Conservation (phyloP, 1,140 invertebrate species). For the Drosophila tani region DNA sequence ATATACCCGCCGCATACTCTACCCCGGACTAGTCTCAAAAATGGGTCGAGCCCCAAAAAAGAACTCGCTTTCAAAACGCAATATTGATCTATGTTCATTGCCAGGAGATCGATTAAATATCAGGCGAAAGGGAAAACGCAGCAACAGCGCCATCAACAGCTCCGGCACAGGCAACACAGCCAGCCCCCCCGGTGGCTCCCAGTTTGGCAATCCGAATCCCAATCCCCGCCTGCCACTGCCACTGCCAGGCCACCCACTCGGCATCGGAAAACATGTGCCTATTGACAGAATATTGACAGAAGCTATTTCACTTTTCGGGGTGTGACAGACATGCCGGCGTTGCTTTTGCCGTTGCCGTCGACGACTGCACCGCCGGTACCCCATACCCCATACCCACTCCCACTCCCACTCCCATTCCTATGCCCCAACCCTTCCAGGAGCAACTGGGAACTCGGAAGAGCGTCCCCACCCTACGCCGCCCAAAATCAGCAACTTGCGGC, state of each 20-base stretch:
- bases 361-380: slow-evolving; percentile 31
- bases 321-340: slow-evolving; percentile 68
- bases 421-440: not conserved
- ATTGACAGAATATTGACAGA: slow-evolving; percentile 84
- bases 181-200: slow-evolving; percentile 10
- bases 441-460: not conserved
- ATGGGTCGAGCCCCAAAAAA: slow-evolving; percentile 40
- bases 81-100: slow-evolving; percentile 45
- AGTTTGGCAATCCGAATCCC: slow-evolving; percentile 38
- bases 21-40: slow-evolving; percentile 2
- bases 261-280: slow-evolving; percentile 69
- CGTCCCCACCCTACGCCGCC: not conserved
- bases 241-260: slow-evolving; percentile 38
- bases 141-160: slow-evolving; percentile 24
- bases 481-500: slow-evolving; percentile 62
- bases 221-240: slow-evolving; percentile 20
- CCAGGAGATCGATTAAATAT: slow-evolving; percentile 69
- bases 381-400: not conserved
- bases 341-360: slow-evolving; percentile 40
- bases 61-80: slow-evolving; percentile 36
- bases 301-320: slow-evolving; percentile 80
- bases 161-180: slow-evolving; percentile 3
- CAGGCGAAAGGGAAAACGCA: slow-evolving; percentile 62
- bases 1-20: not conserved
- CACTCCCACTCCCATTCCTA: not conserved